Base-by-base conservation (phyloP, 2,113 vertebrate species). In the Rynchops niger region DNA sequence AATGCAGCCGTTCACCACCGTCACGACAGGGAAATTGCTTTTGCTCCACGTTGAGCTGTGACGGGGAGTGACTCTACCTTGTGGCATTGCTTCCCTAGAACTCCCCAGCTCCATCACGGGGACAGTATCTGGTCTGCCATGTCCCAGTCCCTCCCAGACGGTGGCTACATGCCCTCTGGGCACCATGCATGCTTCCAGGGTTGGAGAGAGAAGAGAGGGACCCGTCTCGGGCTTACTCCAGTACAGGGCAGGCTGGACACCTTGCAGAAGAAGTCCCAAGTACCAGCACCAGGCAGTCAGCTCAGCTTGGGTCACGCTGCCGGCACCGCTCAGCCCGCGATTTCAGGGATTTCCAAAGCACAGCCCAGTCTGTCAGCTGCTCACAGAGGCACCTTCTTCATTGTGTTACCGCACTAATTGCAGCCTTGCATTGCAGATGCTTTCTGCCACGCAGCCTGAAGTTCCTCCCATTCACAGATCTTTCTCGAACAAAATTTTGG, bases 291-390 rank as follows among this genome's bases (percentile, higher is more conserved):
- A 82, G 67, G 76, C 63, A 61, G 49, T 3, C 82, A 92, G 71
- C 71, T 13, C 88, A 40, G 74, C 65, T 65, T 58, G 3, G 61
- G 38, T 70, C 67, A 59, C 0, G 5, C 27, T 17, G 12, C 71
- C 5, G 30, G 34, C 88, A 59, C 56, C 0, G 0, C 90, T 87
- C 77, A 74, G 42, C 21, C 22, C 6, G 1, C 0, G 0, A 45
- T 20, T 88, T 65, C 80, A 84, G 77, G 69, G 83, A 36, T 84
- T 91, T 63, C 80, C 83, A 78, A 78, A 73, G 72, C 72, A 15
- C 91, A 84, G 55, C 84, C 58, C 61, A 2, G 22, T 2, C 50
- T 53, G 50, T 52, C 0, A 0, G 56, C 61, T 47, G 25, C 73
- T 71, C 42, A 14, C 49, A 66, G 53, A 56, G 34, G 32, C 2